A percentile compares a stretch with the other conserved stretches of the same genome.
These are phyloP conservation scores for Paralichthys olivaceus DNA, from an alignment of 2,113 vertebrate genomes.

Conservation along the genomic window DNA sequence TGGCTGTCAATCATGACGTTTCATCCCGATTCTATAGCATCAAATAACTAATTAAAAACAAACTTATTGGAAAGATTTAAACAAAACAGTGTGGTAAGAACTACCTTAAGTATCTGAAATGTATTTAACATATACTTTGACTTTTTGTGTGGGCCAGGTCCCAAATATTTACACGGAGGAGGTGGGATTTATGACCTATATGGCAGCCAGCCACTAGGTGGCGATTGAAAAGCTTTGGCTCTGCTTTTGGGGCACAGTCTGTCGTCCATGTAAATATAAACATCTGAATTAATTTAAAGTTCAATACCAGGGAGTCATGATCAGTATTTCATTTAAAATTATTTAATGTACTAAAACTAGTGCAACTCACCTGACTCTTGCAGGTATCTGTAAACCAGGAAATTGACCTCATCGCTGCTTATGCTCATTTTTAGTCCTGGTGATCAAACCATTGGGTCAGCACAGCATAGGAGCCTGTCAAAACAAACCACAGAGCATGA, in stretches of 20 bases:
- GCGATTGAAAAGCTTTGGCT: neutral
- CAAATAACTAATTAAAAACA: no score
- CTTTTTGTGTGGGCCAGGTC: no score
- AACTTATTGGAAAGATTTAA: no score
- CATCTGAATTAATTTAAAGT: neutral
- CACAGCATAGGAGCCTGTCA: constrained; percentile 90
- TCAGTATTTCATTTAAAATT: neutral
- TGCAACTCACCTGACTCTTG: constrained; percentile 93
- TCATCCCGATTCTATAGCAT: no score
- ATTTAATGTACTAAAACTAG: neutral
- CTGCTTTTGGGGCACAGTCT: no score
- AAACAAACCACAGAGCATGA: constrained; percentile 21
- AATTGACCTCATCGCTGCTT: constrained; percentile 99
- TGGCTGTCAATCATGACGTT: no score
- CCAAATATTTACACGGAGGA: no score
- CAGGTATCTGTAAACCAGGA: constrained; percentile 99
- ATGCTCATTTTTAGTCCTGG: constrained; percentile 99
- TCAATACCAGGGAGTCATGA: neutral
- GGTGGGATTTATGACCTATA: no score
- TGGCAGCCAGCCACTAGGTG: neutral
- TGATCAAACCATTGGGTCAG: constrained; percentile 99
- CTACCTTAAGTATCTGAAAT: no score
- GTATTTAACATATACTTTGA: no score
- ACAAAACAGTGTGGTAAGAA: no score
- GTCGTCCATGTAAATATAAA: neutral